Base-by-base conservation (phyloP, 2,888 invertebrate genomes). In the Neoscelio sp. region DNA sequence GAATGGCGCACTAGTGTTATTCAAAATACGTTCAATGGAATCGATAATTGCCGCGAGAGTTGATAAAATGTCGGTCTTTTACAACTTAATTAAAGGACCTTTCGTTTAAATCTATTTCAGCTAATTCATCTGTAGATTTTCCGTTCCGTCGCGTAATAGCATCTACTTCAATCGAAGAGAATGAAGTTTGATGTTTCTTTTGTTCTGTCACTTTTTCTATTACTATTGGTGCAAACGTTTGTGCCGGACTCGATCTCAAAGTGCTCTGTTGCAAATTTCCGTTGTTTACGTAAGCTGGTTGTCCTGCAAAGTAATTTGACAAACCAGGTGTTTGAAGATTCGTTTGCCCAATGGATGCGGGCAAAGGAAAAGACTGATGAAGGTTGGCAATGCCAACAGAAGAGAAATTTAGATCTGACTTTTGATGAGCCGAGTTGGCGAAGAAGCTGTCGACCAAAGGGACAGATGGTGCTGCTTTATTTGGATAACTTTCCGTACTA, bases 121-220 rank as follows among this genome's bases (percentile, higher is more conserved):
- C 84, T n/a, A 82, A 73, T 28, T 78, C 74, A 0, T 84, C 79
- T 2, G 28, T 62, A 0, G 48, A 20, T n/a, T 77, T 48, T 17
- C 26, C 44, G 10, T 1, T n/a, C n/a, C n/a, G n/a, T n/a, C n/a
- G n/a, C n/a, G n/a, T n/a, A n/a, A n/a, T n/a, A n/a, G n/a, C n/a
- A n/a, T n/a, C n/a, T n/a, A n/a, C n/a, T n/a, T n/a, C n/a, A n/a
- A n/a, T n/a, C n/a, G n/a, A n/a, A n/a, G n/a, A n/a, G n/a, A n/a
- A n/a, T n/a, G n/a, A n/a, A n/a, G n/a, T n/a, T n/a, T n/a, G 75
- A 64, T 89, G 82, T 62, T 89, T 87, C 38, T 89, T 84, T 33
- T 86, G 88, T 35, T 87, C 85, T 1, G 85, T 82, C 0, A 87
- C 85, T 68, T 85, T 83, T n/a, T 86, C 85, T 15, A 85, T 85